A percentile compares a stretch with the other conserved stretches of the same genome.
phyloP scores from a whole-genome alignment of 2,797 vertebrate species.

The Tiaroga cobitis region DNA sequence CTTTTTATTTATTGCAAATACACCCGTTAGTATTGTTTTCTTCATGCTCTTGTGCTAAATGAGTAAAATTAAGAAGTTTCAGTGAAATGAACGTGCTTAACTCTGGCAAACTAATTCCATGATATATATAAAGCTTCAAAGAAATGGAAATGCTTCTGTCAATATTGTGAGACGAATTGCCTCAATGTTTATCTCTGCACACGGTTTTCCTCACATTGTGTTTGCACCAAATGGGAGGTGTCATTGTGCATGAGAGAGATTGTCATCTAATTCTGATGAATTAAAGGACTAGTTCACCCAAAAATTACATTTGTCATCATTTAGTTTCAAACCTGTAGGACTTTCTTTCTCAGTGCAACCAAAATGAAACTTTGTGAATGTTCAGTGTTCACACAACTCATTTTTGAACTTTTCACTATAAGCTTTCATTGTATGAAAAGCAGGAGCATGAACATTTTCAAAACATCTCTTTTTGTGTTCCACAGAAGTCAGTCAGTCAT shows the following conservation, averaged over 20 bases:
- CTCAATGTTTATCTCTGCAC: conserved; percentile 5
- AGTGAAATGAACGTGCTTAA: not conserved
- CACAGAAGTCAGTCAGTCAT: not conserved
- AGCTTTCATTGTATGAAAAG: not conserved
- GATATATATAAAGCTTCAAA: not conserved
- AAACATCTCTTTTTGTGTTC: not conserved
- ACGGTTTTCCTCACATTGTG: conserved; percentile 18
- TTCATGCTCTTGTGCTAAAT: not conserved
- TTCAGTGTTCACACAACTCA: not conserved
- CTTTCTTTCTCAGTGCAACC: not conserved
- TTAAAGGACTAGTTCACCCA: not conserved
- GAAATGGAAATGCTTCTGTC: conserved; percentile 12
- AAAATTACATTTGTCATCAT: not conserved
- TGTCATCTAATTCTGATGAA: not conserved
- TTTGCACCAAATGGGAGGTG: not conserved
- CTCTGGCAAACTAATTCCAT: not conserved
- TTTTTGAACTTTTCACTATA: not conserved
- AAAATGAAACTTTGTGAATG: not conserved
- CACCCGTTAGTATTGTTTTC: not conserved
- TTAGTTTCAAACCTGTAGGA: too few relatives aligned
- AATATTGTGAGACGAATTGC: not conserved
- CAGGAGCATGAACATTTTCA: not conserved
- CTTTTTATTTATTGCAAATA: not conserved
- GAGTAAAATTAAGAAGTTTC: not conserved
- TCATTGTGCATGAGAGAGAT: not conserved